These are phyloP conservation scores for Sphenodon punctatus DNA, from an alignment of 2,797 vertebrate species.

Conservation along the genomic window DNA sequence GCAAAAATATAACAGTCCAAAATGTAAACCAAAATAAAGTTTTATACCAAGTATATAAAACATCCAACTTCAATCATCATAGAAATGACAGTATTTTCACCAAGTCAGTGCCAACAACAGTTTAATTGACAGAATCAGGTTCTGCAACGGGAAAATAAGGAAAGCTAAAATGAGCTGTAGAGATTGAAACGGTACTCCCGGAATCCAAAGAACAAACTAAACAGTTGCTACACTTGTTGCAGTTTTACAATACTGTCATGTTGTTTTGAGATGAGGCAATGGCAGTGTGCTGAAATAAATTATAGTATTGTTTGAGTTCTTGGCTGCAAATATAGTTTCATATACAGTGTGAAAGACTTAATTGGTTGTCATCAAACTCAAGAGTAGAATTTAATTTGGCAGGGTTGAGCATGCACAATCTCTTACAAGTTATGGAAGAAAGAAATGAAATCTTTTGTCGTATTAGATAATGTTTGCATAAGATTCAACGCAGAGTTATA, in stretches of 20 bases:
- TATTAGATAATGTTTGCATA: background rate
- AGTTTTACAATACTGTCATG: slow-evolving; percentile 1
- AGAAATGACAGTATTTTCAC: no score
- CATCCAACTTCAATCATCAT: rapidly evolving
- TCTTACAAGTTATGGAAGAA: background rate
- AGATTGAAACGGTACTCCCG: background rate
- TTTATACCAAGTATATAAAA: background rate
- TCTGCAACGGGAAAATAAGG: background rate
- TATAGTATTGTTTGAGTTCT: background rate
- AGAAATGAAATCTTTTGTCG: background rate
- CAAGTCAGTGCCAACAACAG: background rate
- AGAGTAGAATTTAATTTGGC: slow-evolving; percentile 26
- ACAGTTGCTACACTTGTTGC: no score
- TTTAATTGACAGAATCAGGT: background rate
- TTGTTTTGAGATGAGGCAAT: slow-evolving; percentile 17
- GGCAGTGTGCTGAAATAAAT: slow-evolving; percentile 10
- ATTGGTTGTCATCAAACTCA: slow-evolving; percentile 30
- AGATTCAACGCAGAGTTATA: background rate
- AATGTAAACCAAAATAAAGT: background rate
- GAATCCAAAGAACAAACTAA: no score
- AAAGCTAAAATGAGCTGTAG: background rate
- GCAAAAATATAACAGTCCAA: background rate
- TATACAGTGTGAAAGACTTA: background rate
- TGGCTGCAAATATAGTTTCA: slow-evolving; percentile 10
- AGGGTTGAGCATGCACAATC: background rate